Conservation (phyloP, 1,140 invertebrate genomes). For the Ostrea denselamellosa region DNA sequence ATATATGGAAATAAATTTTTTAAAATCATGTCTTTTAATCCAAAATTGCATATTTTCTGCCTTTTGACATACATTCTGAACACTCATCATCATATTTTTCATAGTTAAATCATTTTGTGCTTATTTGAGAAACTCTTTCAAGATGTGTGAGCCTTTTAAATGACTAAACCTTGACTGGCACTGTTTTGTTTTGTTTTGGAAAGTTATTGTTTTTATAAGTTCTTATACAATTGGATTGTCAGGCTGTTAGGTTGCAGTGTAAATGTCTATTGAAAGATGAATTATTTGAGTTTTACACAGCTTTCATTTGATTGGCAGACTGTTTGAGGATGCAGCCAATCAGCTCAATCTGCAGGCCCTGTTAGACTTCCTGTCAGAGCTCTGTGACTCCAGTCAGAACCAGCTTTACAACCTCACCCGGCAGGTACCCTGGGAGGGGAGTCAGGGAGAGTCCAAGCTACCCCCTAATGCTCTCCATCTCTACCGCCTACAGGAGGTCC, state of each 20-base stretch:
- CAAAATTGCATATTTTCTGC: too few species aligned
- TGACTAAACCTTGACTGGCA: background rate
- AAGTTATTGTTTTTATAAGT: background rate
- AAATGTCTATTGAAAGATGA: too few species aligned
- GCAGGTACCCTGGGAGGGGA: conserved; percentile 57
- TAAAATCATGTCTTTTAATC: too few species aligned
- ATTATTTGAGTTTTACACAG: conserved; percentile 73
- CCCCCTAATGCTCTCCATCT: conserved; percentile 83
- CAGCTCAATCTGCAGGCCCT: conserved; percentile 91
- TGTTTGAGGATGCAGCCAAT: conserved; percentile 89
- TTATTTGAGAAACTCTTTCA: too few species aligned
- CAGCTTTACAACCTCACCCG: conserved; percentile 81
- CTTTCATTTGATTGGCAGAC: conserved; percentile 85
- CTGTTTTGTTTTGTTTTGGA: background rate
- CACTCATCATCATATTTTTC: too few species aligned
- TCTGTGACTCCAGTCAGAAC: conserved; percentile 89
- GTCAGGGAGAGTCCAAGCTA: conserved; percentile 53
- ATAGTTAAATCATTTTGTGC: too few species aligned
- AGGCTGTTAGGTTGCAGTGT: background rate
- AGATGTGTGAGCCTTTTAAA: too few species aligned
- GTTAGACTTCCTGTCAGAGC: conserved; percentile 88
- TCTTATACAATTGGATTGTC: background rate
- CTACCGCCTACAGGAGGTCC: conserved; percentile 90
- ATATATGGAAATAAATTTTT: too few species aligned
- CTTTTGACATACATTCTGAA: too few species aligned